Base-by-base conservation (phyloP, 2,888 invertebrate species). In the Caenorhabditis doughertyi region DNA sequence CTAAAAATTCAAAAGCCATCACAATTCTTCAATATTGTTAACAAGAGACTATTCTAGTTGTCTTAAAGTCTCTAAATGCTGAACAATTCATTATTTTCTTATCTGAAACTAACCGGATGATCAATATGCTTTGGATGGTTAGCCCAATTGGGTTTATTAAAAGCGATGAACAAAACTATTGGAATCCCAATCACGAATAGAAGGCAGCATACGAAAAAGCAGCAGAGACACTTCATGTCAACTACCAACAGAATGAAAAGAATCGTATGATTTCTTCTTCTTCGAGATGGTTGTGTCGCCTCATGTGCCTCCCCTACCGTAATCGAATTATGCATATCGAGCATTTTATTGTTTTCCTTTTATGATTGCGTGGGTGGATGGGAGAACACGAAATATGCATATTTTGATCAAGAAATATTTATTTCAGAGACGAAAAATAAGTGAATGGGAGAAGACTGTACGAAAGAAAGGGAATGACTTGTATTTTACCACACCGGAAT, bases 261-360 rank as follows among this genome's bases (percentile, higher is more conserved):
- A n/a, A n/a, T n/a, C n/a, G n/a, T n/a, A n/a, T n/a, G n/a, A n/a
- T n/a, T n/a, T n/a, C n/a, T 13, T 39, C 16, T 39, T 32, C 42
- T 18, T 47, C 44, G 18, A 39, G 39, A 47, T 47, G 7, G 11
- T 47, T 47, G 11, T 18, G 18, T 47, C 18, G n/a, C 13, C 3
- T 18, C 44, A 2, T 4, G 11, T 8, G 18, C 18, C 5, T 18
- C 44, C 16, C 42, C 44, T 58, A 39, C 39, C 39, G 21, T 58
- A 58, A 58, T 58, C 58, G 39, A 58, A 58, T 58, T 58, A 58
- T 35, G 21, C 13, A 58, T 13, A 58, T 21, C 35, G 35, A 39
- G 35, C 18, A 9, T 58, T 58, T 58, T 39, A 58, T 39, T 58
- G 58, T 58, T 39, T 58, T 29, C 21, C 35, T 18, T 3, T 5